A percentile compares a stretch with the other conserved stretches of the same genome.
These are phyloP conservation scores for Dendroctonus ponderosae DNA, from an alignment of 1,140 invertebrate genomes.

Conservation along the genomic window DNA sequence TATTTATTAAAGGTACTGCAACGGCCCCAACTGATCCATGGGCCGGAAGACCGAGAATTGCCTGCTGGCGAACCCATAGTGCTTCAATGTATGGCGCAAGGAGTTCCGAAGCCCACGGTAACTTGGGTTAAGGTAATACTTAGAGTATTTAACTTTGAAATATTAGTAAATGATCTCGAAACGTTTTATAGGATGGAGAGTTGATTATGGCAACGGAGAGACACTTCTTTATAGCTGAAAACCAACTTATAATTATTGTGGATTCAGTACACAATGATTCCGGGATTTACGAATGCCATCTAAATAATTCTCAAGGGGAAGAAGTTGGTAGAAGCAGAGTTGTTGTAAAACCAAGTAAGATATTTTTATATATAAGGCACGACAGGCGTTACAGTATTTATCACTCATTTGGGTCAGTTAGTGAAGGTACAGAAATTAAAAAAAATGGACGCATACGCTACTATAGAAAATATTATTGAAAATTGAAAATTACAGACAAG, in stretches of 20 bases:
- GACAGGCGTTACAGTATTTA: background rate
- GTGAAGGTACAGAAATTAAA: background rate
- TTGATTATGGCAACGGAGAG: conserved; percentile 69
- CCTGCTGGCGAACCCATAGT: conserved; percentile 76
- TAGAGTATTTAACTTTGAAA: background rate
- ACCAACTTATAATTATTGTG: conserved; percentile 85
- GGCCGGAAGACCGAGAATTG: conserved; percentile 81
- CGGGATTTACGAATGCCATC: conserved; percentile 85
- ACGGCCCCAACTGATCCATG: conserved; percentile 71
- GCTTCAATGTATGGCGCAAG: conserved; percentile 82
- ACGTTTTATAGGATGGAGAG: conserved; percentile 60
- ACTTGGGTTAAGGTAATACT: conserved; percentile 72
- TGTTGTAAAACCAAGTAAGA: conserved; percentile 58
- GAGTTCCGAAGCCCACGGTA: conserved; percentile 83
- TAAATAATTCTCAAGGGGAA: conserved; percentile 79
- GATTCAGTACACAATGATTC: conserved; percentile 73
- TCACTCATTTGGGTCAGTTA: background rate
- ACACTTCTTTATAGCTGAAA: conserved; percentile 77
- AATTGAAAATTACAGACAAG: no score
- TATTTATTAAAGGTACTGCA: conserved; percentile 53
- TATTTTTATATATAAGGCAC: conserved; percentile 4
- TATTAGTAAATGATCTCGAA: background rate
- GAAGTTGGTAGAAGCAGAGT: conserved; percentile 56
- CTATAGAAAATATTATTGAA: no score
- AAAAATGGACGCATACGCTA: no score